phyloP scores from a whole-genome alignment of 2,113 vertebrate species.

The Balaeniceps rex region DNA sequence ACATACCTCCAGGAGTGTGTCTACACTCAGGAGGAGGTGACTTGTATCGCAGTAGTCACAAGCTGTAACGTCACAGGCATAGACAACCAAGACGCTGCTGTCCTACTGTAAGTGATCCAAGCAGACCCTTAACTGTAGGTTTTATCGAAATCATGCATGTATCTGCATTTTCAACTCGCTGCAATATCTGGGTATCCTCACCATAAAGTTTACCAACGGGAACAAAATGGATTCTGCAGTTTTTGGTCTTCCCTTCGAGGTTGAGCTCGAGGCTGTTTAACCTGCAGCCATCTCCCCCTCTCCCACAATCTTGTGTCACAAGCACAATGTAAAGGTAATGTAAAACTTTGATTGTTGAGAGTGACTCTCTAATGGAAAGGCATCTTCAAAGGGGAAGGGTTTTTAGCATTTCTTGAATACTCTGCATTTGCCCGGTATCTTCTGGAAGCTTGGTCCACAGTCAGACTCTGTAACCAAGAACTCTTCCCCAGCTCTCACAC shows the following conservation, averaged over 20 bases:
- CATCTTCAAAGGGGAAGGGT: not conserved
- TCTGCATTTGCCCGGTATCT: not conserved
- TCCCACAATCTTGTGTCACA: not conserved
- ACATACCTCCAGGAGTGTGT: not conserved
- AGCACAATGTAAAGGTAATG: not conserved
- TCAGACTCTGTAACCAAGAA: not conserved
- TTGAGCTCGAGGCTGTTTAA: rapidly evolving
- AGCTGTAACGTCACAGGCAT: not conserved
- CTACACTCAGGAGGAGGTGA: not conserved
- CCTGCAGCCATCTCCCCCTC: not conserved
- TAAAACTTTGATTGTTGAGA: not conserved
- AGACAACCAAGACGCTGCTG: not conserved
- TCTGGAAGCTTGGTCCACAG: not conserved
- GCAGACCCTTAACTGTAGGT: not conserved
- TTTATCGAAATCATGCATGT: not conserved
- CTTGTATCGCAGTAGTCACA: not conserved
- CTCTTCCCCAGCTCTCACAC: not conserved
- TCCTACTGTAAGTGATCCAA: not conserved
- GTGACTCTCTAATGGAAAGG: not conserved
- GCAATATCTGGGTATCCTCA: not conserved
- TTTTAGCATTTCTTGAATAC: not conserved
- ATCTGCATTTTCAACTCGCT: not conserved
- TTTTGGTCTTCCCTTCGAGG: not conserved
- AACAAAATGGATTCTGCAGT: not conserved
- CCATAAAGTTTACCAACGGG: not conserved